Base-by-base conservation (phyloP, 1,140 invertebrate species). In the Gryon sp. region DNA sequence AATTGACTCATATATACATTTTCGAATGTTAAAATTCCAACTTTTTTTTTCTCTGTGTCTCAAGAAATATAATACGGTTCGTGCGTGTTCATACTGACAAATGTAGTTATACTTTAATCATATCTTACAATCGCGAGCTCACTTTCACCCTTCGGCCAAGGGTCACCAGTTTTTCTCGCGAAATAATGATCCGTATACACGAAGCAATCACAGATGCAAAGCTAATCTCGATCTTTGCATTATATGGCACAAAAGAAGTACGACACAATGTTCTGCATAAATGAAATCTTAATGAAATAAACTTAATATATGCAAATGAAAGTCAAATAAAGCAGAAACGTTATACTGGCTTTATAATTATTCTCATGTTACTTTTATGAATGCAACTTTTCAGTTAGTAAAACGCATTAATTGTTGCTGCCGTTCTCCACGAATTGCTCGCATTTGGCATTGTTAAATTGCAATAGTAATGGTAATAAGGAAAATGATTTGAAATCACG, bases 61-160 rank as follows among this genome's bases (percentile, higher is more conserved):
- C n/a, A 1, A 55, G 50, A 57, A 12, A 9, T 32, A 60, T 43
- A 60, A 34, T 52, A 16, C 22, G 3, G 19, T 62, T 52, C 43
- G 63, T 78, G 76, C 76, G 69, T 78, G 76, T 73, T 74, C 59
- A 45, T 55, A 59, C 63, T 74, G 76, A 78, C 69, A 78, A 78
- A 78, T 78, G 69, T 70, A 78, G 69, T 74, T 74, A 78, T 59
- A 74, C 36, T 74, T 74, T 74, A 78, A 78, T 78, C 76, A 18
- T 16, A 9, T 2, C 57, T 48, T 28, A 15, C 52, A 8, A 78
- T 78, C 76, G 38, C 63, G 63, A 14, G 69, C 32, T 78, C 69
- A 78, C 69, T 78, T 78, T 78, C 69, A 74, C 76, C 76, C 76
- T 78, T 73, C 52, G 63, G 16, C 62, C 68, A 69, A 69, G 68